Evolutionary conservation across 1,140 invertebrate genomes (phyloP), one percentile per base, ranked within the genome.

Genomic region (Trichonephila clavipes): DNA sequence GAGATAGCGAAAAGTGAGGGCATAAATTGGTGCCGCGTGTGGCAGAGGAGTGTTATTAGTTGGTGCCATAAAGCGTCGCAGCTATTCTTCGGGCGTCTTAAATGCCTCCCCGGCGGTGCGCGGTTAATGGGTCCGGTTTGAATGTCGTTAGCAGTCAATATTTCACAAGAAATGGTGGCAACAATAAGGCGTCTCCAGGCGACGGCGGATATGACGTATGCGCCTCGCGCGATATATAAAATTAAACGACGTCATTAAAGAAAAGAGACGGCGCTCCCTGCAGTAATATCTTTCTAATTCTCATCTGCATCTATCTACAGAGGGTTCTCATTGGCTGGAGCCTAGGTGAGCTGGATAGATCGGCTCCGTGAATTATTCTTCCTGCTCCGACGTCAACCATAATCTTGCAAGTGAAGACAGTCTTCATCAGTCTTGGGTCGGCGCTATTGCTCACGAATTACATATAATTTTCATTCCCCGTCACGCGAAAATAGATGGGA

Each of bases 131-230:
- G 93, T 89, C 92, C 92, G 87, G 92, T 93, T 93, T 93, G 92
- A 88, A 89, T 93, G 86, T 93, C 93, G 93, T 89, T 90, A 94
- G 88, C 93, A 93, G 93, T 94, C 93, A 90, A 94, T 94, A 94
- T 94, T 94, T 94, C 88, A 89, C 93, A 89, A 89, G 87, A 94
- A 94, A 85, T 94, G 72, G 72, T 94, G 87, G 93, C 93, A 94
- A 94, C 93, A 94, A 93, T 93, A 93, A 93, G 92, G 92, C 92
- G 93, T 94, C 93, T 94, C 93, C 93, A 69, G 88, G 93, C 93
- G 93, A 94, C 93, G 87, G 93, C 69, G 93, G 93, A 94, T 94
- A 94, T 94, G 93, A 94, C 93, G 93, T 94, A 94, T 94, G 93
- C 93, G 93, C 77, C 72, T 85, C 77, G 19, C 81, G 82, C 88